phyloP scores from a whole-genome alignment of 2,797 vertebrate species.

The Microctenopoma stevenorrisi region DNA sequence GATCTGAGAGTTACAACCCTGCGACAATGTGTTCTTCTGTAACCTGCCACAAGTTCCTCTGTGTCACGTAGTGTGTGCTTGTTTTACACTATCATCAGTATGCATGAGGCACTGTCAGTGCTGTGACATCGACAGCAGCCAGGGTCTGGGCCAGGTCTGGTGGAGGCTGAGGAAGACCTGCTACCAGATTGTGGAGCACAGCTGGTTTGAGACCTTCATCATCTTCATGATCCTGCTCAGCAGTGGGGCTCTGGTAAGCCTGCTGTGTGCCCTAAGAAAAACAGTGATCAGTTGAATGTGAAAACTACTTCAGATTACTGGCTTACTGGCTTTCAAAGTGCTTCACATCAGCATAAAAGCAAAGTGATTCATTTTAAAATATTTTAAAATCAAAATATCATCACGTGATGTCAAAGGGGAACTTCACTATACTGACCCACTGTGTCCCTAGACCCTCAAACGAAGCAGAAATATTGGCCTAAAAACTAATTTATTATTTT shows the following conservation, averaged over 20 bases:
- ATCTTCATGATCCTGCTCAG: conserved; percentile 96
- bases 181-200: conserved; percentile 94
- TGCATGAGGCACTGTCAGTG: conserved; percentile 81
- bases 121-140: conserved; percentile 80
- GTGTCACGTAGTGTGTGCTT: not conserved
- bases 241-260: conserved; percentile 91
- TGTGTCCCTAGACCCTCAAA: too few relatives aligned
- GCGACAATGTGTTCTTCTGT: not conserved
- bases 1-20: not conserved
- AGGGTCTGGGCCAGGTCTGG: conserved; percentile 85
- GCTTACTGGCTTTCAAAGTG: too few relatives aligned
- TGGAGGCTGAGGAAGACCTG: conserved; percentile 95
- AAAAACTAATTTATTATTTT: too few relatives aligned
- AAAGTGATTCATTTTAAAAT: too few relatives aligned
- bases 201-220: conserved; percentile 96
- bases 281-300: not conserved
- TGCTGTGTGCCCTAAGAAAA: accelerated
- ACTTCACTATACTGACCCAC: too few relatives aligned
- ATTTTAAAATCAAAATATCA: too few relatives aligned
- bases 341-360: too few relatives aligned
- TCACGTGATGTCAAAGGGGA: too few relatives aligned
- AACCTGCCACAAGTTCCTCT: not conserved
- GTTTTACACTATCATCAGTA: conserved; percentile 72
- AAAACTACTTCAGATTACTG: too few relatives aligned
- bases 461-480: too few relatives aligned